Evolutionary conservation across 2,888 invertebrate species (phyloP).

Genomic region (Eilema griseolum): DNA sequence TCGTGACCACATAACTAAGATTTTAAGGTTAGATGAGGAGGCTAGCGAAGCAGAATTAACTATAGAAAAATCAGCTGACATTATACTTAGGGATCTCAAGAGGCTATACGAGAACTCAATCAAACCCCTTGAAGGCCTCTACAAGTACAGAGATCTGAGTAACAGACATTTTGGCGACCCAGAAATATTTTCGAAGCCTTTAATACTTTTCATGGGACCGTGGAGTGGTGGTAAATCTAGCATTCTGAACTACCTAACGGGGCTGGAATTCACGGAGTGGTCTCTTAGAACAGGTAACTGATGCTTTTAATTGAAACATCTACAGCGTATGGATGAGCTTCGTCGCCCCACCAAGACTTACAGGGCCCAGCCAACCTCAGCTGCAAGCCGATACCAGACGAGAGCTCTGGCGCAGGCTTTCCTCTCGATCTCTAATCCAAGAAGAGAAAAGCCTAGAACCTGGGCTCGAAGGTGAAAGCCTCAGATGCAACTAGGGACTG

Average conservation of each 20-base stretch:
- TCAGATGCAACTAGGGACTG: too few species aligned
- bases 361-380: too few species aligned
- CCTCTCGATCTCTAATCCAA: too few species aligned
- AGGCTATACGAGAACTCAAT: conserved; percentile 94
- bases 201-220: conserved; percentile 97
- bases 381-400: too few species aligned
- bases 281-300: conserved; percentile 92
- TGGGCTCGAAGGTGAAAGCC: too few species aligned
- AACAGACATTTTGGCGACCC: conserved; percentile 97
- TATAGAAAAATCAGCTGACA: conserved; percentile 91
- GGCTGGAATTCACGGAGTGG: conserved; percentile 94
- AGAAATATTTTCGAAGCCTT: conserved; percentile 97
- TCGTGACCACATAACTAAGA: conserved; percentile 92
- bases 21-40: conserved; percentile 93
- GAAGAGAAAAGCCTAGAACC: too few species aligned
- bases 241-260: conserved; percentile 96
- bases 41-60: conserved; percentile 90
- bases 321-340: background rate
- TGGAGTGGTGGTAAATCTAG: conserved; percentile 99
- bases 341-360: too few species aligned
- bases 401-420: too few species aligned
- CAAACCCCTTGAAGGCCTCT: conserved; percentile 95
- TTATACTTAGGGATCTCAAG: conserved; percentile 94
- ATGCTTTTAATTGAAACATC: background rate
- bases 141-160: conserved; percentile 96